Percentiles rank a stretch among this genome's conserved stretches.
phyloP scores from a whole-genome alignment of 2,888 invertebrate species.

The Portevinia maculata region DNA sequence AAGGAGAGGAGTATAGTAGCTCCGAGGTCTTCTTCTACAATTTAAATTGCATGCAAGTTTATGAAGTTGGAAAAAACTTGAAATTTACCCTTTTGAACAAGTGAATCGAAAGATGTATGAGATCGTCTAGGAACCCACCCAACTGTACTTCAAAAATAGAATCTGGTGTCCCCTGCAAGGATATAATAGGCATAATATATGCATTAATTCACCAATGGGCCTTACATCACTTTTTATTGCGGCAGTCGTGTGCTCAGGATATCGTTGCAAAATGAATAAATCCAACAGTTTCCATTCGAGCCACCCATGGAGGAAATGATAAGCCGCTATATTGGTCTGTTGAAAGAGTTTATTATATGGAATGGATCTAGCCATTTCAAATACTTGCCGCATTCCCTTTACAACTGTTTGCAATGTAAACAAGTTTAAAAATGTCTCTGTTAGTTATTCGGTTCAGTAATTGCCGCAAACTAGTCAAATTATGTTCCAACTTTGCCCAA shows the following conservation, averaged over 20 bases:
- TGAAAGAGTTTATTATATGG: not conserved
- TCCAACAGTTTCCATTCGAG: slow-evolving; percentile 82
- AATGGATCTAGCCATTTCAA: not conserved
- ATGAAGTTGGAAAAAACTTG: not conserved
- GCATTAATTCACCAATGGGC: not conserved
- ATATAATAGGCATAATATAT: not conserved
- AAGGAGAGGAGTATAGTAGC: slow-evolving; percentile 83
- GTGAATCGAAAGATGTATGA: slow-evolving; percentile 77
- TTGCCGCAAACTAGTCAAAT: slow-evolving; percentile 75
- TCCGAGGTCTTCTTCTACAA: slow-evolving; percentile 81
- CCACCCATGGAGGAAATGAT: slow-evolving; percentile 81
- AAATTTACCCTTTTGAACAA: slow-evolving; percentile 76
- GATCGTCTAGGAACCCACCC: slow-evolving; percentile 77
- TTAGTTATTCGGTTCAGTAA: slow-evolving; percentile 78
- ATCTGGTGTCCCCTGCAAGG: not conserved
- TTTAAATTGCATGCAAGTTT: not conserved
- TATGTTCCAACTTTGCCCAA: slow-evolving; percentile 67
- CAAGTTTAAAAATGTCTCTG: slow-evolving; percentile 76
- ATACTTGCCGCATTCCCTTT: slow-evolving; percentile 79
- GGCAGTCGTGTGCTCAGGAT: slow-evolving; percentile 18
- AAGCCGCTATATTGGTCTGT: slow-evolving; percentile 78
- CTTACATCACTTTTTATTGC: slow-evolving; percentile 28
- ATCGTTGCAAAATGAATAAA: slow-evolving; percentile 77
- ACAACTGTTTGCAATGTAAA: slow-evolving; percentile 79
- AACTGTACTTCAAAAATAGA: slow-evolving; percentile 74